Evolutionary conservation across 2,888 invertebrate genomes (phyloP).

Genomic region (Polymixis lichenea): DNA sequence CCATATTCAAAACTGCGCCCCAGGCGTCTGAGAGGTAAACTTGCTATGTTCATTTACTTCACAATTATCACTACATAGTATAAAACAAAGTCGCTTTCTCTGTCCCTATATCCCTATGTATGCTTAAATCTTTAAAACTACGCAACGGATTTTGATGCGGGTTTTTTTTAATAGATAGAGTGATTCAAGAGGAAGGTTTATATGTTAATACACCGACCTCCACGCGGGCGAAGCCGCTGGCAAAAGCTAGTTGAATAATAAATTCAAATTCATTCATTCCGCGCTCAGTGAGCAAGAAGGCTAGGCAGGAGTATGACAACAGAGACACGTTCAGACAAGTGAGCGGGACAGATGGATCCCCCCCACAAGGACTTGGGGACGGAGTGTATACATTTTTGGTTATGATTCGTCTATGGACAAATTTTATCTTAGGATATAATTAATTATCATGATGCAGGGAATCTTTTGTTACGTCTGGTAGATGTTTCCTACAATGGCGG

Average conservation of each 20-base stretch:
- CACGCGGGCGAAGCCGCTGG: no score
- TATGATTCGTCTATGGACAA: background rate
- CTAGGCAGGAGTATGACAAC: constrained; percentile 6
- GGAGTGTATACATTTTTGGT: background rate
- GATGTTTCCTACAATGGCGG: background rate
- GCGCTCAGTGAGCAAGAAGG: background rate
- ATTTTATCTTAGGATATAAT: background rate
- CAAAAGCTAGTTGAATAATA: no score
- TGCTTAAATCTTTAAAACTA: no score
- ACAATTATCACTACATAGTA: no score
- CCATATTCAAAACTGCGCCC: background rate
- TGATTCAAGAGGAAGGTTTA: no score
- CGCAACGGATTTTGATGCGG: no score
- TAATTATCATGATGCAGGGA: background rate
- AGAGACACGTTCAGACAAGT: constrained; percentile 7
- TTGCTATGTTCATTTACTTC: constrained; percentile 4
- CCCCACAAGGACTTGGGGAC: background rate
- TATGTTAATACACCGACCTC: no score
- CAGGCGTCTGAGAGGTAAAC: background rate
- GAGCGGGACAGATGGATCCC: constrained; percentile 32
- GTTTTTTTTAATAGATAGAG: no score
- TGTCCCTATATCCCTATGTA: no score
- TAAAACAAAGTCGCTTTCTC: no score
- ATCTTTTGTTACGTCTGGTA: background rate
- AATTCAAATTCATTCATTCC: constrained; percentile 31